Percentiles rank a stretch among this genome's conserved stretches.
Conservation (phyloP, 2,113 vertebrate species). For the Cynocephalus volans region DNA sequence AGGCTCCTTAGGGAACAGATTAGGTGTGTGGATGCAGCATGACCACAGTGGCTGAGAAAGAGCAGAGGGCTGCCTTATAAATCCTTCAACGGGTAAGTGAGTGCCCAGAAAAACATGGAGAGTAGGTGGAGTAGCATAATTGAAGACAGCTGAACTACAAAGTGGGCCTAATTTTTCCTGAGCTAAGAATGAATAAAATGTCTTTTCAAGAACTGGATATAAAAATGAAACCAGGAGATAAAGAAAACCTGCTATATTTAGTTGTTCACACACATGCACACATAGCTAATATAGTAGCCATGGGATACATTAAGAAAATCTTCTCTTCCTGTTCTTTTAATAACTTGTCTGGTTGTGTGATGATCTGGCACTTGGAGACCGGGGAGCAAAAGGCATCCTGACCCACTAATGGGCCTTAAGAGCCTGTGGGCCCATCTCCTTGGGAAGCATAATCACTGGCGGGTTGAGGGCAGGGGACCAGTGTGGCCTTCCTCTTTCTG, state of each 20-base stretch:
- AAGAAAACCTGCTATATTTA: constrained; percentile 68
- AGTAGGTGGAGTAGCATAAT: constrained; percentile 55
- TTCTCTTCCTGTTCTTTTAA: neutral
- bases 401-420: neutral
- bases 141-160: constrained; percentile 67
- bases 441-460: neutral
- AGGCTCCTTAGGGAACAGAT: neutral
- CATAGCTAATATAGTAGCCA: constrained; percentile 46
- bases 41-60: neutral
- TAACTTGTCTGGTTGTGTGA: constrained; percentile 23
- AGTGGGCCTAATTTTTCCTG: constrained; percentile 43
- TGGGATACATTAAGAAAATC: neutral
- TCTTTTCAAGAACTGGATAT: constrained; percentile 78
- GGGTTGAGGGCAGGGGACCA: neutral
- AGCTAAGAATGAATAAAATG: constrained; percentile 74
- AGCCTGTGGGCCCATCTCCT: neutral
- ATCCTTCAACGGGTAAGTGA: constrained; percentile 32
- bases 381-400: neutral
- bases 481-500: neutral
- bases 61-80: constrained; percentile 8
- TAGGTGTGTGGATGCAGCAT: neutral
- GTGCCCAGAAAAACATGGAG: constrained; percentile 62
- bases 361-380: neutral
- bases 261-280: constrained; percentile 26
- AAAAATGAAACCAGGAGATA: constrained; percentile 67